Conservation (phyloP, 2,113 vertebrate genomes). For the Crotophaga sulcirostris region DNA sequence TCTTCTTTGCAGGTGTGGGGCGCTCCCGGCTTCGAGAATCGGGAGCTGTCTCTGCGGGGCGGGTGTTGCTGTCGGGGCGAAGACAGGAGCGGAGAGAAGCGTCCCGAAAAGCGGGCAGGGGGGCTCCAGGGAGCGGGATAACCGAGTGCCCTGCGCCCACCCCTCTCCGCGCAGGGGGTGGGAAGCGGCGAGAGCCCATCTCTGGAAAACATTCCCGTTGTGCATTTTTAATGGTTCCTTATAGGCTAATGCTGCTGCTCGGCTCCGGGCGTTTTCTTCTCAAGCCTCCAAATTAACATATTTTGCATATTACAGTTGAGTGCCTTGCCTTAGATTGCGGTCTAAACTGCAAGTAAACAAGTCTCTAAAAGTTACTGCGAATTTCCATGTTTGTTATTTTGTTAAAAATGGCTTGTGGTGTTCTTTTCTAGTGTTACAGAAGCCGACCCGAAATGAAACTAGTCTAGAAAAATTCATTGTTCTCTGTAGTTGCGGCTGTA, state of each 20-base stretch:
- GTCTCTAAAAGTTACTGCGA: constrained; percentile 66
- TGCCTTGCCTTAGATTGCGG: constrained; percentile 64
- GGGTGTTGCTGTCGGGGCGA: background rate
- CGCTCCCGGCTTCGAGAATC: too few species aligned
- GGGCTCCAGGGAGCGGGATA: background rate
- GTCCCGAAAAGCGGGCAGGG: too few species aligned
- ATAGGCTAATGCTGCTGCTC: constrained; percentile 25
- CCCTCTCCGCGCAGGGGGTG: background rate
- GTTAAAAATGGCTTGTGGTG: constrained; percentile 70
- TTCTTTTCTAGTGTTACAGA: constrained; percentile 66
- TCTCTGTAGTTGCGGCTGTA: constrained; percentile 85
- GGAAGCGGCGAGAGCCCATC: too few species aligned
- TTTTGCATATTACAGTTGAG: constrained; percentile 55
- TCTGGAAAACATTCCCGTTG: background rate
- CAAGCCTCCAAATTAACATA: constrained; percentile 21
- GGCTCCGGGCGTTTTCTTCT: background rate
- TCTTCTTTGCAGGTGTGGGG: background rate
- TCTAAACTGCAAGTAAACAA: constrained; percentile 60
- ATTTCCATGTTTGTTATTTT: constrained; percentile 70
- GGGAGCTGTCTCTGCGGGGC: too few species aligned
- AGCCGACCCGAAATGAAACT: constrained; percentile 74
- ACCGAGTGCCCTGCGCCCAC: too few species aligned
- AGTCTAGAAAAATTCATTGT: constrained; percentile 81
- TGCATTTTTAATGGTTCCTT: constrained; percentile 34
- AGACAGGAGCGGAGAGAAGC: too few species aligned